Conservation (phyloP, 2,888 invertebrate species). For the Eretmocerus hayati region DNA sequence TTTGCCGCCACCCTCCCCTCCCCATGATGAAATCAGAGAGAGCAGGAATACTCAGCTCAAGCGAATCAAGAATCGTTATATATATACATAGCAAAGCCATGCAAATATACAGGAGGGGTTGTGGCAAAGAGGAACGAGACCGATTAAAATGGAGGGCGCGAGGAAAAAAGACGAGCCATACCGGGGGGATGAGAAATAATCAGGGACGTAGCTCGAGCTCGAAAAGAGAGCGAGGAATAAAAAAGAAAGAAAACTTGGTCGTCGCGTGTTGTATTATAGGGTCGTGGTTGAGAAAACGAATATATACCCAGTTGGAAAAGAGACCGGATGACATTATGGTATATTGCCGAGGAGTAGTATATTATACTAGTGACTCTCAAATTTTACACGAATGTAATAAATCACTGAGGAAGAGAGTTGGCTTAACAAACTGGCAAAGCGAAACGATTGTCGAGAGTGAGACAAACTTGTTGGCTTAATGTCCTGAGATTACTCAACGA, state of each 20-base stretch:
- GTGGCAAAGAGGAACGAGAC: not conserved
- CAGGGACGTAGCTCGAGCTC: conserved; percentile 3
- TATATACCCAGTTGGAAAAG: no score
- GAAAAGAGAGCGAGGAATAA: not conserved
- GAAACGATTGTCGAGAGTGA: conserved; percentile 20
- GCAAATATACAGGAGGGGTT: not conserved
- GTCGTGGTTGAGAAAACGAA: not conserved
- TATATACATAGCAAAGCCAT: no score
- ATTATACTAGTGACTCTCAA: conserved; percentile 45
- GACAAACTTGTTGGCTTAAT: not conserved
- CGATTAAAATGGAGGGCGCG: conserved; percentile 1
- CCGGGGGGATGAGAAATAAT: conserved; percentile 8
- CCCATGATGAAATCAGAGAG: no score
- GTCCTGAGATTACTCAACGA: conserved; percentile 7
- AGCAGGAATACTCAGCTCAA: no score
- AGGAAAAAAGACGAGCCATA: not conserved
- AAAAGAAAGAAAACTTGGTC: not conserved
- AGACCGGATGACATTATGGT: conserved; percentile 42
- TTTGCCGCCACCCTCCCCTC: no score
- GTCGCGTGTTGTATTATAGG: not conserved
- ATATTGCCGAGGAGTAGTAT: conserved; percentile 43
- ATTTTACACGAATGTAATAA: conserved; percentile 36
- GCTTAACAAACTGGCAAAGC: conserved; percentile 28
- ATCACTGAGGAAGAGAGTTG: conserved; percentile 23
- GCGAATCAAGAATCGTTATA: no score